Conservation (phyloP, 1,140 invertebrate species). For the Tribolium madens region DNA sequence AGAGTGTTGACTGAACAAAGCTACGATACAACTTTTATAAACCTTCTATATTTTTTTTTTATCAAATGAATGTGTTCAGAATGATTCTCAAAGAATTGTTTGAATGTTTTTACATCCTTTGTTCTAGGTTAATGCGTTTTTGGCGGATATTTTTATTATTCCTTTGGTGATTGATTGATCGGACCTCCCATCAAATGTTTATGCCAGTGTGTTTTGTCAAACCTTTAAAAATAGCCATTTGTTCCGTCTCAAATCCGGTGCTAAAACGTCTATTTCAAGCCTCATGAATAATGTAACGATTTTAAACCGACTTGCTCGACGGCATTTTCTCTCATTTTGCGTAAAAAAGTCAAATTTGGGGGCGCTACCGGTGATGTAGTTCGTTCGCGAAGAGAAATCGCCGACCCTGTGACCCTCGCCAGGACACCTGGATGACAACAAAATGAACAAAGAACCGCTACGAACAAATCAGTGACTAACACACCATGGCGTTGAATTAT, state of each 20-base stretch:
- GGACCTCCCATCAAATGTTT: background rate
- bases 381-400: background rate
- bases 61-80: too few relatives aligned
- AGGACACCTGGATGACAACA: background rate
- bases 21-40: too few relatives aligned
- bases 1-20: too few relatives aligned
- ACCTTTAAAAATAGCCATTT: background rate
- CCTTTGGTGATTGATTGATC: background rate
- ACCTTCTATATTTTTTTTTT: too few relatives aligned
- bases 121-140: too few relatives aligned
- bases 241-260: background rate
- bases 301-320: background rate
- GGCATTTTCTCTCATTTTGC: background rate
- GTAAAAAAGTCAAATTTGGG: background rate
- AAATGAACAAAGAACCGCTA: background rate
- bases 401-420: background rate
- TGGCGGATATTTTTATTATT: too few relatives aligned
- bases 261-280: conserved; percentile 4
- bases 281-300: background rate
- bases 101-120: too few relatives aligned
- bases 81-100: too few relatives aligned
- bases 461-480: background rate
- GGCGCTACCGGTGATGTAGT: background rate
- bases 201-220: background rate
- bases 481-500: background rate